Evolutionary conservation across 2,113 vertebrate genomes (phyloP).

Genomic region (Helogale parvula): DNA sequence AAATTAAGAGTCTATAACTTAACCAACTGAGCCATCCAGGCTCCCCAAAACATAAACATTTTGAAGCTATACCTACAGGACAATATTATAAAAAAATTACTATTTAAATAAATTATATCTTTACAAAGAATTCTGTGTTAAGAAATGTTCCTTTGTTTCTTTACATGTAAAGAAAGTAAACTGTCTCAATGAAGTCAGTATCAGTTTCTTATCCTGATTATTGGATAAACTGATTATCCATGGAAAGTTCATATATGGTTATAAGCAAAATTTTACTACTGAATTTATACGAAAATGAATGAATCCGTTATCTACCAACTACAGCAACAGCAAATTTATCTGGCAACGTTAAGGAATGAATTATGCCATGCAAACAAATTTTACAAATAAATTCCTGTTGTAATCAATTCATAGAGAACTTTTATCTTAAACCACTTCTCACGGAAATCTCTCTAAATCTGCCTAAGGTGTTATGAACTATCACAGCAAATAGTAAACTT

Average conservation of each 20-base stretch:
- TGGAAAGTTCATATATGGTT: conserved; percentile 7
- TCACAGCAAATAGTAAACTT: background rate
- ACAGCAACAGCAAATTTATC: background rate
- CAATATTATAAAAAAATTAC: conserved; percentile 7
- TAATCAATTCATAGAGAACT: background rate
- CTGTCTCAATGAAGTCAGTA: conserved; percentile 13
- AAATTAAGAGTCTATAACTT: too few species aligned
- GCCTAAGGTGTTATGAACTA: background rate
- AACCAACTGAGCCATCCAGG: too few species aligned
- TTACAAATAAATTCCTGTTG: conserved; percentile 43
- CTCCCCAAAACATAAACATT: background rate
- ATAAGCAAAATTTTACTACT: conserved; percentile 30
- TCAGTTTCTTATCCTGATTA: conserved; percentile 1
- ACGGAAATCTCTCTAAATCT: conserved; percentile 31
- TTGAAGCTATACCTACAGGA: conserved; percentile 28
- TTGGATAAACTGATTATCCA: conserved; percentile 8
- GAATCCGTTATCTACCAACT: background rate
- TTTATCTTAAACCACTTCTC: conserved; percentile 23
- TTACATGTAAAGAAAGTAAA: conserved; percentile 20
- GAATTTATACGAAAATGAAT: conserved; percentile 37
- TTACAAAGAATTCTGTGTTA: conserved; percentile 38
- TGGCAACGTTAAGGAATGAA: background rate
- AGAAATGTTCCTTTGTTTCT: conserved; percentile 34
- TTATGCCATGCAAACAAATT: background rate
- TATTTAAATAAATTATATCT: conserved; percentile 13